phyloP scores from a whole-genome alignment of 1,140 invertebrate genomes.

The Bombus balteatus region DNA sequence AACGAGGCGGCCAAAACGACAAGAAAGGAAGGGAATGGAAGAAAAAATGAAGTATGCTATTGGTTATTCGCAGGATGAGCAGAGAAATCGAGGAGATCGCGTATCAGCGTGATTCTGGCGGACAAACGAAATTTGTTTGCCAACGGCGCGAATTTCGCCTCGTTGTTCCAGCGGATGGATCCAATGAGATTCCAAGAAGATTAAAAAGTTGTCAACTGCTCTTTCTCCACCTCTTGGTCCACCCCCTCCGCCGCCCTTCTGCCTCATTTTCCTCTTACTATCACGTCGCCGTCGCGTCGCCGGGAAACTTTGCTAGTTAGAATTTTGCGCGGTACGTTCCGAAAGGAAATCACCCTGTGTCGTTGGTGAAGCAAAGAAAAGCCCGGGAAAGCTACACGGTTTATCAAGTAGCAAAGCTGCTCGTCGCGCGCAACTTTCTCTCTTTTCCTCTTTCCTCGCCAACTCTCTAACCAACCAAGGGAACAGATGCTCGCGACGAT shows the following conservation, averaged over 20 bases:
- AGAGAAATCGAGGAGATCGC: constrained; percentile 28
- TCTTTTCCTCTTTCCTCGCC: not conserved
- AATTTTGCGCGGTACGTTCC: constrained; percentile 66
- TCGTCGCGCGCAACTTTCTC: not conserved
- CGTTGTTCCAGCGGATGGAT: constrained; percentile 63
- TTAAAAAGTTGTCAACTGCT: constrained; percentile 74
- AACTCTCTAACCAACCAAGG: not conserved
- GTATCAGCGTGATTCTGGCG: constrained; percentile 49
- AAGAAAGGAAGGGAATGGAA: not conserved
- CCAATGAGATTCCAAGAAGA: constrained; percentile 71
- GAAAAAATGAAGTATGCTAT: not conserved
- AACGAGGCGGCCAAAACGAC: not conserved
- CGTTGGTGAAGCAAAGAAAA: constrained; percentile 58
- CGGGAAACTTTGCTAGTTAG: constrained; percentile 70
- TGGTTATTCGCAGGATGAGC: constrained; percentile 13
- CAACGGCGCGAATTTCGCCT: constrained; percentile 58
- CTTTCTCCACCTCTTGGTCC: constrained; percentile 28
- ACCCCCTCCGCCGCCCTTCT: not conserved
- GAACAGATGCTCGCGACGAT: not conserved
- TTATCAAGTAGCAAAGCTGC: constrained; percentile 49
- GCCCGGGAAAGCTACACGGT: constrained; percentile 53
- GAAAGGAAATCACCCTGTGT: constrained; percentile 64
- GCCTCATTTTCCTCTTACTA: constrained; percentile 49
- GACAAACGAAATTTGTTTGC: constrained; percentile 66
- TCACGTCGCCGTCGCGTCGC: constrained; percentile 42